Conservation (phyloP, 2,113 vertebrate species). For the Bucco capensis region DNA sequence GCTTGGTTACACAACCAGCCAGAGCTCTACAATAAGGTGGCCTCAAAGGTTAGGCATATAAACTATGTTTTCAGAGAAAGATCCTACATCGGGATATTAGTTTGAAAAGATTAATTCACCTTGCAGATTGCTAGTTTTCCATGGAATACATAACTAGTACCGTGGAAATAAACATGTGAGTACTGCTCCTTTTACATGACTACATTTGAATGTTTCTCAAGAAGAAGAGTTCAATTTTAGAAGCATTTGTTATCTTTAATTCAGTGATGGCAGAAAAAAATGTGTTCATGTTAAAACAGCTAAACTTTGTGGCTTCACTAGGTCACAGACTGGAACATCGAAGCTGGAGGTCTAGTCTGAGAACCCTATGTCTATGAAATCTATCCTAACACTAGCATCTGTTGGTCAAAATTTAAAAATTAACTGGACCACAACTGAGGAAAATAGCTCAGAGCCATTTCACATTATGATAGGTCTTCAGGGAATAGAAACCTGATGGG, state of each 20-base stretch:
- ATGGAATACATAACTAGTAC: not conserved
- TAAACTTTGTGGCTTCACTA: not conserved
- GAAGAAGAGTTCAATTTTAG: not conserved
- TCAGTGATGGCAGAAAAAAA: not conserved
- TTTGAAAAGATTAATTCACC: not conserved
- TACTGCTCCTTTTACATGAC: not conserved
- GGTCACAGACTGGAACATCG: not conserved
- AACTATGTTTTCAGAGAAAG: not conserved
- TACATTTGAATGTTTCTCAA: not conserved
- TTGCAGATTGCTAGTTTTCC: not conserved
- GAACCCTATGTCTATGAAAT: not conserved
- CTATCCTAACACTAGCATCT: not conserved
- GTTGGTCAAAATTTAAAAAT: not conserved
- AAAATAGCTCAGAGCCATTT: not conserved
- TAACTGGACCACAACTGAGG: not conserved
- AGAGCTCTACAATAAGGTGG: not conserved
- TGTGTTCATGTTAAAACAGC: not conserved
- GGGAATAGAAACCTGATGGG: not conserved
- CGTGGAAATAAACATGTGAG: not conserved
- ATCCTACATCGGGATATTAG: not conserved
- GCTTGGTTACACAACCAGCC: conserved; percentile 11
- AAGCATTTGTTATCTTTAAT: not conserved
- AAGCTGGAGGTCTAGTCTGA: not conserved
- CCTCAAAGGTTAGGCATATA: not conserved
- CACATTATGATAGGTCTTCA: not conserved